Percentiles rank a stretch among this genome's conserved stretches.
Conservation (phyloP, 2,888 invertebrate genomes). For the Antheraea yamamai region DNA sequence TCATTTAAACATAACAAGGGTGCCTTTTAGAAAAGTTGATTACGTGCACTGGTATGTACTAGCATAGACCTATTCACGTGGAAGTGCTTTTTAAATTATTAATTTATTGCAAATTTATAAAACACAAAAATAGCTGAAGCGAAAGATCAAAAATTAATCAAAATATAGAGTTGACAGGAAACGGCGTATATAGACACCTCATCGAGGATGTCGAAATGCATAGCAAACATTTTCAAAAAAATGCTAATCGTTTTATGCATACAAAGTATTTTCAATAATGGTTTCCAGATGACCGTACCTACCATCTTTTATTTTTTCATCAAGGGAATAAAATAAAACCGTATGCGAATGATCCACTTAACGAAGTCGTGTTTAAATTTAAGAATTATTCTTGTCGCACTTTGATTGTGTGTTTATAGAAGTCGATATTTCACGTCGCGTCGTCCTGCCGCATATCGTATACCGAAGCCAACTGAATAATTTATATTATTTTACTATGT, state of each 20-base stretch:
- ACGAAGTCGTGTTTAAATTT: neutral
- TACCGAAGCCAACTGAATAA: neutral
- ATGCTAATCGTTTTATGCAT: too few relatives aligned
- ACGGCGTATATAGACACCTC: neutral
- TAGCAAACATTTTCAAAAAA: neutral
- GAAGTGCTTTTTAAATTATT: too few relatives aligned
- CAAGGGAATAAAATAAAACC: slow-evolving; percentile 1
- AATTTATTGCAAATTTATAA: too few relatives aligned
- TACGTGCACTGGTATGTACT: too few relatives aligned
- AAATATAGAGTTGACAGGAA: too few relatives aligned
- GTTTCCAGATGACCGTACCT: too few relatives aligned
- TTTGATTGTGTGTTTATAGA: neutral
- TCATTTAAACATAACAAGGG: too few relatives aligned
- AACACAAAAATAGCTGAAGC: too few relatives aligned
- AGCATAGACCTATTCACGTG: too few relatives aligned
- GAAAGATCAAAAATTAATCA: too few relatives aligned
- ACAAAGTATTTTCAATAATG: neutral
- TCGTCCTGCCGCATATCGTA: neutral
- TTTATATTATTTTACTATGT: neutral
- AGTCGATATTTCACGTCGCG: neutral
- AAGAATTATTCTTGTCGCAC: neutral
- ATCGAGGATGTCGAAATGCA: neutral
- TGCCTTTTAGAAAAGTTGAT: too few relatives aligned
- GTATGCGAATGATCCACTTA: neutral
- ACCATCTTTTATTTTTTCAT: too few relatives aligned